These are phyloP conservation scores for Oceanodroma tethys DNA, from an alignment of 2,113 vertebrate species.

Conservation along the genomic window DNA sequence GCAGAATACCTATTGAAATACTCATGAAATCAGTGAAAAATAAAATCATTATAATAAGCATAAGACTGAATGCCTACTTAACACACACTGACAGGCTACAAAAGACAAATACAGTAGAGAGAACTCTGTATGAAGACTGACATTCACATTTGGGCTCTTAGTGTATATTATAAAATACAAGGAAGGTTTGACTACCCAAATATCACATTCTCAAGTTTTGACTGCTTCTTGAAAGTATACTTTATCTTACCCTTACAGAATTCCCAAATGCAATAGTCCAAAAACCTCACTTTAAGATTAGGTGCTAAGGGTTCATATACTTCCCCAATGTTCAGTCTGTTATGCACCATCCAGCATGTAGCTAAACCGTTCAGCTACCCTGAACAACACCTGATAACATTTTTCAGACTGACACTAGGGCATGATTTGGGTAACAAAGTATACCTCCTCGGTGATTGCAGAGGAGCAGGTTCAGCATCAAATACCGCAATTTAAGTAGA, in stretches of 20 bases:
- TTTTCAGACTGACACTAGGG: background rate
- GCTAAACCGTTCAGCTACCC: background rate
- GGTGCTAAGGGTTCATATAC: background rate
- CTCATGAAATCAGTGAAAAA: background rate
- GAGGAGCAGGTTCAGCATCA: background rate
- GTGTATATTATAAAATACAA: background rate
- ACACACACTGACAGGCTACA: background rate
- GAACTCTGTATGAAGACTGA: background rate
- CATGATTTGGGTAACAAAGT: background rate
- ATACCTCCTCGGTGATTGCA: background rate
- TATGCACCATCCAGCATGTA: accelerated
- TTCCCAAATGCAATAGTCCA: background rate
- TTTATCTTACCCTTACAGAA: background rate
- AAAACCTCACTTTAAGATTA: background rate
- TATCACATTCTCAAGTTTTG: background rate
- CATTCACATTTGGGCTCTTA: background rate
- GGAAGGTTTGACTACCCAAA: background rate
- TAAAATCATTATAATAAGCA: background rate
- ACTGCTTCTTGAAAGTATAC: background rate
- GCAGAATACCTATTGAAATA: background rate
- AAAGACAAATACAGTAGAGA: background rate
- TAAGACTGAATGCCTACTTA: background rate
- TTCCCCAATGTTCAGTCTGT: background rate
- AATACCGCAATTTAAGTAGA: background rate
- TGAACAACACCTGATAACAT: background rate